phyloP scores from a whole-genome alignment of 2,888 invertebrate genomes.

The Andrena haemorrhoa region DNA sequence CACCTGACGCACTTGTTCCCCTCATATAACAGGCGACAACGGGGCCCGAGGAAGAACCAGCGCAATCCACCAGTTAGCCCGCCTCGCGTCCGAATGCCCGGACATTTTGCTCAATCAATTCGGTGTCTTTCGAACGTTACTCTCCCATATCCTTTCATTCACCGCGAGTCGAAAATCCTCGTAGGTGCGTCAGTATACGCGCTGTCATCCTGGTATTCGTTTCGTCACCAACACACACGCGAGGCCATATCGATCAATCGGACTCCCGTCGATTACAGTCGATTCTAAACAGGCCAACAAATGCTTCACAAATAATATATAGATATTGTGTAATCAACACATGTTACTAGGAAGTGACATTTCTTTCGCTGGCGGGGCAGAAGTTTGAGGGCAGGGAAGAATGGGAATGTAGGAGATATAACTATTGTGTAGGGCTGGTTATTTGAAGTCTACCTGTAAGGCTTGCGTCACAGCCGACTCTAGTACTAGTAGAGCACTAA shows the following conservation, averaged over 20 bases:
- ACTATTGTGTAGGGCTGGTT: neutral
- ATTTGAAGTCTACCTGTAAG: neutral
- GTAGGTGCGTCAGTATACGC: slow-evolving; percentile 47
- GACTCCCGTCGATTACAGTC: slow-evolving; percentile 62
- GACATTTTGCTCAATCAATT: slow-evolving; percentile 39
- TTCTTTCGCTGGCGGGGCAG: neutral
- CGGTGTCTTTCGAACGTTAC: slow-evolving; percentile 28
- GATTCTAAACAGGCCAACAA: slow-evolving; percentile 50
- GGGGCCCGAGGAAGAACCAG: neutral
- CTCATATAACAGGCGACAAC: slow-evolving; percentile 39
- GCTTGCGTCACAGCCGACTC: neutral
- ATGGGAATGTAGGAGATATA: neutral
- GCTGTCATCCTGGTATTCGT: slow-evolving; percentile 59
- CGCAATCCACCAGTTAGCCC: slow-evolving; percentile 14
- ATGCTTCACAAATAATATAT: slow-evolving; percentile 20
- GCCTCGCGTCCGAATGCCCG: neutral
- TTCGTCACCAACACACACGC: slow-evolving; percentile 36
- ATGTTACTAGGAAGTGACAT: slow-evolving; percentile 10
- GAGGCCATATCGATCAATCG: slow-evolving; percentile 68
- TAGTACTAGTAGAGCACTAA: too few relatives aligned
- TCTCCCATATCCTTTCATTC: slow-evolving; percentile 24
- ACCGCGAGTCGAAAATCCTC: slow-evolving; percentile 18
- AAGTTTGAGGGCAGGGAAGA: neutral
- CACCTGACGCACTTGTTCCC: slow-evolving; percentile 34
- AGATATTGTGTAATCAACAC: slow-evolving; percentile 12